Conservation (phyloP, 1,140 invertebrate species). For the Samia ricini region DNA sequence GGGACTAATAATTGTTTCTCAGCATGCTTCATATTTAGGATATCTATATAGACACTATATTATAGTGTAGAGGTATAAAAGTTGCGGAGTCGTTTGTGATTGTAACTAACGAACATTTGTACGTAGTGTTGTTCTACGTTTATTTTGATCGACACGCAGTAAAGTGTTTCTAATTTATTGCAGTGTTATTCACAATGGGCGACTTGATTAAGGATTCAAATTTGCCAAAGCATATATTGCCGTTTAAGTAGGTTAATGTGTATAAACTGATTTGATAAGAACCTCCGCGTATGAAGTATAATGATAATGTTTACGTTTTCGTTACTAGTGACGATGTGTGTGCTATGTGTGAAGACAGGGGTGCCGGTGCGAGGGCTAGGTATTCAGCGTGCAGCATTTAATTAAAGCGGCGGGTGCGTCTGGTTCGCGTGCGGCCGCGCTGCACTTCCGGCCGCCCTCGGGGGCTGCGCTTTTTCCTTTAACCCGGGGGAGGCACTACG, state of each 20-base stretch:
- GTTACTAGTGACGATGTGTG: not conserved
- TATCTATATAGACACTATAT: no score
- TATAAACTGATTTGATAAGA: not conserved
- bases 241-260: no score
- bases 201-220: no score
- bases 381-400: constrained; percentile 60
- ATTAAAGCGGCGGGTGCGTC: constrained; percentile 70
- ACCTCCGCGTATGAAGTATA: not conserved
- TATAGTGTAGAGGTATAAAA: no score
- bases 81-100: no score
- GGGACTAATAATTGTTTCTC: not conserved
- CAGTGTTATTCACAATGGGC: not conserved
- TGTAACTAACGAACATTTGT: no score
- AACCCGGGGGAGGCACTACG: constrained; percentile 42
- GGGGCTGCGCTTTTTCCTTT: constrained; percentile 66
- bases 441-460: constrained; percentile 68
- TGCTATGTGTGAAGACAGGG: not conserved
- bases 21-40: not conserved
- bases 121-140: no score
- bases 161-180: no score
- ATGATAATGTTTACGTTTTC: not conserved
- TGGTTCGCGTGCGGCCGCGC: constrained; percentile 59
- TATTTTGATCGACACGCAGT: no score
- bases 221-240: no score
- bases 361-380: not conserved